phyloP scores from a whole-genome alignment of 2,888 invertebrate species.

The Temnothorax unifasciatus region DNA sequence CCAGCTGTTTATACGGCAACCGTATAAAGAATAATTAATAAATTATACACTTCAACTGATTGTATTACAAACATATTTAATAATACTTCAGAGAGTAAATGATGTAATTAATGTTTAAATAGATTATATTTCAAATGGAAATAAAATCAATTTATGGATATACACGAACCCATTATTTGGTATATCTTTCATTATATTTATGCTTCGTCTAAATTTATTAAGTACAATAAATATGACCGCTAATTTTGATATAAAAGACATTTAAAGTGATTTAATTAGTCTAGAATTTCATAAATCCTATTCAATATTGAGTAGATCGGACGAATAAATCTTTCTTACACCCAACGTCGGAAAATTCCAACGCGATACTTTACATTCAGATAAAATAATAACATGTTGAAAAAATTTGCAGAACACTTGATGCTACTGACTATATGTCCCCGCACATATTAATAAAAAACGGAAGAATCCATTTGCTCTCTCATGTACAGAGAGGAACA shows the following conservation, averaged over 20 bases:
- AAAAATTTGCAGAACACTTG: slow-evolving; percentile 51
- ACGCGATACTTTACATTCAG: not conserved
- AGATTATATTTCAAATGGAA: not conserved
- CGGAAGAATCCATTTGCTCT: slow-evolving; percentile 62
- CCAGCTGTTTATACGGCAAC: not conserved
- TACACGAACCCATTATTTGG: not conserved
- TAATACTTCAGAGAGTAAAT: not conserved
- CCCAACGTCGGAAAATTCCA: not conserved
- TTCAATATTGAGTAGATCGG: not conserved
- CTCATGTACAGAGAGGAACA: slow-evolving; percentile 40
- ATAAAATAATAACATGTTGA: not conserved
- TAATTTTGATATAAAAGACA: slow-evolving; percentile 16
- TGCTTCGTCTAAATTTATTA: not conserved
- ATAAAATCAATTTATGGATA: not conserved
- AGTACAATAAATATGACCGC: not conserved
- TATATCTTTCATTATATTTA: not conserved
- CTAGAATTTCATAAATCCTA: not conserved
- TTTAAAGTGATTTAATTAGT: not conserved
- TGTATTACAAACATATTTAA: not conserved
- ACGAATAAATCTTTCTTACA: not conserved
- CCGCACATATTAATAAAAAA: slow-evolving; percentile 71
- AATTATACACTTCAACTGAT: not conserved
- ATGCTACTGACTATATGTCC: slow-evolving; percentile 32
- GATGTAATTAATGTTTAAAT: not conserved
- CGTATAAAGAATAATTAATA: not conserved